Evolutionary conservation across 2,113 vertebrate species (phyloP), one percentile per base, ranked within the genome.

Genomic region (Dolichallabes microphthalmus): DNA sequence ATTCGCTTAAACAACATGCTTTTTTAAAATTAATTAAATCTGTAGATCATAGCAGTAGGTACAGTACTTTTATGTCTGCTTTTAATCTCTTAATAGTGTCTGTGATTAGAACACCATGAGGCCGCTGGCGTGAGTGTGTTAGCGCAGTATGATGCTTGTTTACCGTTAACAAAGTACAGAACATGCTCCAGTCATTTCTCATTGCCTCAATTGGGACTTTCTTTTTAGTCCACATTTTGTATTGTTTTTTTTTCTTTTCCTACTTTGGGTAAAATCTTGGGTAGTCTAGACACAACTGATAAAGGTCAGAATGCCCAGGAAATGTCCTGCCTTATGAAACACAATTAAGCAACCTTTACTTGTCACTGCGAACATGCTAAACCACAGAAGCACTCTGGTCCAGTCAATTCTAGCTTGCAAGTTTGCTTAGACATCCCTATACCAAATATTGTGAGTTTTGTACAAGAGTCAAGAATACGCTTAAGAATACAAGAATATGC

Each of bases 141-240:
- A 35, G 55, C 19, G 20, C 76, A 60, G 76, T 79, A 79, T 60
- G 76, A 79, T 22, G 76, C 57, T 79, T 32, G 60, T 79, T 79
- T 39, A 27, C 55, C 25, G 19, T 7, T 79, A 60, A 78, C 76
- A 58, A 60, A 60, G 76, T 60, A 79, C 76, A 79, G 55, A 79
- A 79, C 76, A 39, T 35, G 30, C 55, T 60, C 55, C 55, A 79
- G 19, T 60, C 57, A 79, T 79, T 60, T 35, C 19, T 58, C 55
- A 60, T 25, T 77, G 75, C 53, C 52, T 57, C 52, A 30, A 27
- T 6, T 32, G 12, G 35, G 30, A 20, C 20, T 5, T 66, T 66
- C n/a, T 52, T n/a, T 71, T 71, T 4, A 68, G 30, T 68, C 30
- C 30, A 68, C 68, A 76, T 53, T 76, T 53, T 27, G 17, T 30